Evolutionary conservation across 1,140 invertebrate species (phyloP), one percentile per base, ranked within the genome.

Genomic region (Hermatobates lingyangjiaoensis): DNA sequence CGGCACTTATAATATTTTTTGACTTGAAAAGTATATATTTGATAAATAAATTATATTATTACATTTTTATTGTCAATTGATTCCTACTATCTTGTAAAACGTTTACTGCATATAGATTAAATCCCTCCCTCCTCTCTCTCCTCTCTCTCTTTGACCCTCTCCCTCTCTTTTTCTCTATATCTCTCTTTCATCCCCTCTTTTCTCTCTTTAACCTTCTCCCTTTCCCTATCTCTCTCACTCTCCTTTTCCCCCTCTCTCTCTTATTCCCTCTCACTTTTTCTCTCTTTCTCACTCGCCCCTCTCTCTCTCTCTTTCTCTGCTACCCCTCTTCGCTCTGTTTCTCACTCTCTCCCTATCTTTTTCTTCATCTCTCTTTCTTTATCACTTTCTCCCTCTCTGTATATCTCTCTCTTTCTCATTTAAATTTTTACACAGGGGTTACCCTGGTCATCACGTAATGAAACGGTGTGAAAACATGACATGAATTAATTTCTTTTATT

Each of bases 21-120:
- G n/a, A n/a, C n/a, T n/a, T n/a, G n/a, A n/a, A n/a, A n/a, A n/a
- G n/a, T n/a, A n/a, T n/a, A n/a, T n/a, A n/a, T n/a, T n/a, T n/a
- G n/a, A n/a, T n/a, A n/a, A n/a, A n/a, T n/a, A n/a, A n/a, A n/a
- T n/a, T n/a, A n/a, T n/a, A n/a, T n/a, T n/a, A n/a, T n/a, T n/a
- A n/a, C 45, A 27, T 47, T 18, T n/a, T 47, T 48, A 12, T 14
- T 7, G 26, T 10, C 18, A 48, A 48, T 48, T 28, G 18, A 3
- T 10, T 46, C 4, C 15, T n/a, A 0, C 93, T 93, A 73, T 97
- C 93, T 67, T 90, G 94, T 2, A 98, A 78, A 45, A 89, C 91
- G 63, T 95, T 81, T 47, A 96, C 66, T 57, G 87, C 73, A 53
- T 86, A 85, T 87, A 60, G 14, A 67, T 59, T 48, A 57, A 51